Conservation (phyloP, 2,113 vertebrate genomes). For the Maccullochella peelii region DNA sequence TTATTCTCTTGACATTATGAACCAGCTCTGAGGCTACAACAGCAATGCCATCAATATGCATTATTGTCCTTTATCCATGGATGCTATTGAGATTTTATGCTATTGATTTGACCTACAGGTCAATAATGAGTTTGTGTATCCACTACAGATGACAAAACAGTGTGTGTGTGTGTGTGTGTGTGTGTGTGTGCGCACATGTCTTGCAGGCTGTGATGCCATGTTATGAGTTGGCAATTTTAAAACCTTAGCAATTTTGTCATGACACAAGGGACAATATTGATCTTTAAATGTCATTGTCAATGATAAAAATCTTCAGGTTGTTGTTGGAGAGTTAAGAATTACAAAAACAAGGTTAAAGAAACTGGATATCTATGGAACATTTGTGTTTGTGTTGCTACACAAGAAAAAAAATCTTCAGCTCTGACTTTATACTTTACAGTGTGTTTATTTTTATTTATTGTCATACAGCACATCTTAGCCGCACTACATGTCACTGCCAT, state of each 20-base stretch:
- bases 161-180: background rate
- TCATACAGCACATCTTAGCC: slow-evolving; percentile 24
- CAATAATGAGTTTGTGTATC: slow-evolving; percentile 18
- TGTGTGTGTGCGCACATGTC: no score
- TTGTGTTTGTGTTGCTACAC: background rate
- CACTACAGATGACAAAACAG: slow-evolving; percentile 13
- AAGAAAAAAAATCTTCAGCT: background rate
- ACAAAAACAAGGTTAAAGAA: background rate
- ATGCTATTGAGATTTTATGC: slow-evolving; percentile 35
- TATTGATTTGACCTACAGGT: slow-evolving; percentile 44
- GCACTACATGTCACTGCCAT: slow-evolving; percentile 7
- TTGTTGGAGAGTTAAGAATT: background rate
- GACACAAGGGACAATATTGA: background rate
- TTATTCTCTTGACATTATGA: slow-evolving; percentile 13
- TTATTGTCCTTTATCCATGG: slow-evolving; percentile 34
- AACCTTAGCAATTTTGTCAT: background rate
- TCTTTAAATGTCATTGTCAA: background rate
- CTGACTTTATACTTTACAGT: slow-evolving; percentile 11
- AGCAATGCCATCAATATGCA: slow-evolving; percentile 20
- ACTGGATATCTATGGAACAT: background rate
- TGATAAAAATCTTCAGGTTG: background rate
- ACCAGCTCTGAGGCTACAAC: background rate
- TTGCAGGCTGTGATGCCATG: background rate
- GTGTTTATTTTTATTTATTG: slow-evolving; percentile 29
- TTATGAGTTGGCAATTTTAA: slow-evolving; percentile 5